phyloP scores from a whole-genome alignment of 37 sponge, comb jelly and placozoan genomes.

The Ianthella basta region DNA sequence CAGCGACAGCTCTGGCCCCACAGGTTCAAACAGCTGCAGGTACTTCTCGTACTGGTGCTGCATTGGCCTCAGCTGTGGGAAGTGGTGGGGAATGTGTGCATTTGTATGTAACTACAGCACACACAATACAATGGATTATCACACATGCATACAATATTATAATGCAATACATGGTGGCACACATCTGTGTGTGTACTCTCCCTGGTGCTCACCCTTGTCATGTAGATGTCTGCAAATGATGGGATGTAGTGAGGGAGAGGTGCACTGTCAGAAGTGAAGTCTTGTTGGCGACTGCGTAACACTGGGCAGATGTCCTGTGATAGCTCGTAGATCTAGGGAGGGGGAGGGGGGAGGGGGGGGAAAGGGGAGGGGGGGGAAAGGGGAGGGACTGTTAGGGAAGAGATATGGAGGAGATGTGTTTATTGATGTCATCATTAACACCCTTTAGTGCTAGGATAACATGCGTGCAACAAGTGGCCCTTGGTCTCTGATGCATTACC shows the following conservation, averaged over 20 bases:
- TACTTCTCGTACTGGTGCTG: conserved; percentile 25
- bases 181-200: too few relatives aligned
- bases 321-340: conserved; percentile 41
- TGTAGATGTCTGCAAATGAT: conserved; percentile 66
- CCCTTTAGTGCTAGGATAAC: too few relatives aligned
- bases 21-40: background rate
- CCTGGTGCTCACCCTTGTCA: conserved; percentile 46
- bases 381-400: too few relatives aligned
- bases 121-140: background rate
- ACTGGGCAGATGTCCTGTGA: conserved; percentile 17
- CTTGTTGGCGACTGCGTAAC: conserved; percentile 33
- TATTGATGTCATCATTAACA: background rate
- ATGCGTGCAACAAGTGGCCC: background rate
- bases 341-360: background rate
- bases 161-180: too few relatives aligned
- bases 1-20: conserved; percentile 5
- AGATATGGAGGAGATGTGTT: background rate
- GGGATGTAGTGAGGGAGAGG: conserved; percentile 49
- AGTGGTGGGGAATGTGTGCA: too few relatives aligned
- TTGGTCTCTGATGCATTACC: conserved; percentile 20
- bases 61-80: conserved; percentile 12
- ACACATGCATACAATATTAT: too few relatives aligned
- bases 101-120: background rate
- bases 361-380: background rate
- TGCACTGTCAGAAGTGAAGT: conserved; percentile 4